These are phyloP conservation scores for Prionailurus viverrinus DNA, from an alignment of 2,113 vertebrate species.

Conservation along the genomic window DNA sequence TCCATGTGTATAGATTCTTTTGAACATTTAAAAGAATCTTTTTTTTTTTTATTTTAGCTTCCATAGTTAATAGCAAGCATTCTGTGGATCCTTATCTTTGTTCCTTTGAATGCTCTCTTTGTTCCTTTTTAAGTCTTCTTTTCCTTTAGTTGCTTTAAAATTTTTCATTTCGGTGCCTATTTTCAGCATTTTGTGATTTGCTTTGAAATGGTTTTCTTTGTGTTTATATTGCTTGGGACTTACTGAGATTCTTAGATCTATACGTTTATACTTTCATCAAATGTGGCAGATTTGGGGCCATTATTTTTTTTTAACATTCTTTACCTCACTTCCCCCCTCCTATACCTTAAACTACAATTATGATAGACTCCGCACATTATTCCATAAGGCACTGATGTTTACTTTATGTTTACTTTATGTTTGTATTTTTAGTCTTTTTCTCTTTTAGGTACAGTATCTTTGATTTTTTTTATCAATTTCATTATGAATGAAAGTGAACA, in stretches of 20 bases:
- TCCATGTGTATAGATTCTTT: not conserved
- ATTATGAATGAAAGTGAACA: not conserved
- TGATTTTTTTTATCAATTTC: not conserved
- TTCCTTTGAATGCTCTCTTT: not conserved
- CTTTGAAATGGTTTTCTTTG: not conserved
- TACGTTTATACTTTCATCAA: not conserved
- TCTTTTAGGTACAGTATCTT: not conserved
- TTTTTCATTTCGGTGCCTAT: not conserved
- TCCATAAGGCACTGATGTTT: not conserved
- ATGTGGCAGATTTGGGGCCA: not conserved
- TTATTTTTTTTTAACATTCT: not conserved
- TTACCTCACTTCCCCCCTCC: not conserved
- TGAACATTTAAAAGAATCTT: not conserved
- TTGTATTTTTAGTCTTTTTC: constrained; percentile 7
- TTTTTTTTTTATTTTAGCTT: not conserved
- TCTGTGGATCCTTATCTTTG: not conserved
- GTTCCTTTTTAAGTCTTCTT: not conserved
- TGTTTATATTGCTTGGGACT: not conserved
- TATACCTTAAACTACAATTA: not conserved
- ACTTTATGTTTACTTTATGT: not conserved
- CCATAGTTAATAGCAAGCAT: not conserved
- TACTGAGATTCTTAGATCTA: not conserved
- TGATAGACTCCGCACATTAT: not conserved
- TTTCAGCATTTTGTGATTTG: not conserved
- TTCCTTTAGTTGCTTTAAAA: not conserved